phyloP scores from a whole-genome alignment of 2,797 vertebrate species.

The Pelobates cultripes region DNA sequence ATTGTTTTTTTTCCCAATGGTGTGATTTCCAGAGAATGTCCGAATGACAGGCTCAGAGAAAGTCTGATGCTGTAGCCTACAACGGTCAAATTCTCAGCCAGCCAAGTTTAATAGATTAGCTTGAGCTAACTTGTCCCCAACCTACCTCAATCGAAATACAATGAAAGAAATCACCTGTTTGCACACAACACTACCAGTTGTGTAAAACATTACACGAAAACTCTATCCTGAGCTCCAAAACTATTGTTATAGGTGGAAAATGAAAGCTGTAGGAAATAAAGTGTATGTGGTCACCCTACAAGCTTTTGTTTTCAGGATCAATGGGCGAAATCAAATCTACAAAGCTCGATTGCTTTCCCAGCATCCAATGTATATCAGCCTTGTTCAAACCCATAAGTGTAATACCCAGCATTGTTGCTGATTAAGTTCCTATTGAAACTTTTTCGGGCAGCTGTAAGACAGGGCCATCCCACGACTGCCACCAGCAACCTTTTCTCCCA shows the following conservation, averaged over 20 bases:
- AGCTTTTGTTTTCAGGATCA: constrained; percentile 57
- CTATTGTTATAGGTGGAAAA: neutral
- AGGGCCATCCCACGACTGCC: constrained; percentile 33
- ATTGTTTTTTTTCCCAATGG: no score
- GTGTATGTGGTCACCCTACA: constrained; percentile 15
- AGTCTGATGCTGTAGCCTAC: no score
- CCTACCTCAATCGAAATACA: neutral
- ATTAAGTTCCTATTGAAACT: constrained; percentile 61
- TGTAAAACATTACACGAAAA: neutral
- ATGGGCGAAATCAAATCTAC: constrained; percentile 62
- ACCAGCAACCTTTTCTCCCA: constrained; percentile 60
- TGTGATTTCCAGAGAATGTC: no score
- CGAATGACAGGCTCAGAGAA: no score
- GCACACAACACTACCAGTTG: neutral
- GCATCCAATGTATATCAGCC: constrained; percentile 64
- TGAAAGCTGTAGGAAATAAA: constrained; percentile 30
- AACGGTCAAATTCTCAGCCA: no score
- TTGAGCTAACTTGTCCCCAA: no score
- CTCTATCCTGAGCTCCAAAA: neutral
- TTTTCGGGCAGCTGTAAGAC: constrained; percentile 57
- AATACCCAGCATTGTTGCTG: constrained; percentile 56
- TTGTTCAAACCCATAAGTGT: constrained; percentile 57
- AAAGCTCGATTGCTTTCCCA: constrained; percentile 65
- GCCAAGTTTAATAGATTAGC: no score
- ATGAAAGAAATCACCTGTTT: neutral